A percentile compares a stretch with the other conserved stretches of the same genome.
Conservation (phyloP, 2,888 invertebrate species). For the Tetragonisca angustula region DNA sequence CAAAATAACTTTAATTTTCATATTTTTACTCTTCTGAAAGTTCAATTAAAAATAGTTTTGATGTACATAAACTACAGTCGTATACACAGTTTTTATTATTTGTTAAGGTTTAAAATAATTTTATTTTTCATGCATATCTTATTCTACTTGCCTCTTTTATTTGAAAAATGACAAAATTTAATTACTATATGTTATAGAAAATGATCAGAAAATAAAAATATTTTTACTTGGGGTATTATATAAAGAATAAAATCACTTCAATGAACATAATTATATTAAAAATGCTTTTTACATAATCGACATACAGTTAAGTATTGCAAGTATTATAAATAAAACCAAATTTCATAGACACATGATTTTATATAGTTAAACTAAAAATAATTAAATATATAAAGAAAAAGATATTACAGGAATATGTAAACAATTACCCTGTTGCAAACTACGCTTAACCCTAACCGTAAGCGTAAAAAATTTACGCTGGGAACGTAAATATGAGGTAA, state of each 20-base stretch:
- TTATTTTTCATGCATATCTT: slow-evolving; percentile 17
- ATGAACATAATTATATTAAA: slow-evolving; percentile 40
- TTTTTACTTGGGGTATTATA: slow-evolving; percentile 4
- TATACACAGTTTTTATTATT: slow-evolving; percentile 10
- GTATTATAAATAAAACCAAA: slow-evolving; percentile 17
- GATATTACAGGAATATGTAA: slow-evolving; percentile 31
- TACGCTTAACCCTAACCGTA: slow-evolving; percentile 42
- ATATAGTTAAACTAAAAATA: slow-evolving; percentile 12
- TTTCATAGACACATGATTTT: slow-evolving; percentile 7
- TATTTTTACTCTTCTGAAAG: slow-evolving; percentile 13
- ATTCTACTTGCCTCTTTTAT: slow-evolving; percentile 1
- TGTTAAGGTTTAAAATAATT: slow-evolving; percentile 12
- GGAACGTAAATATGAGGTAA: slow-evolving; percentile 62
- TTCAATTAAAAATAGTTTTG: slow-evolving; percentile 39
- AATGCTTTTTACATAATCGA: slow-evolving; percentile 31
- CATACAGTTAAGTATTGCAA: slow-evolving; percentile 1
- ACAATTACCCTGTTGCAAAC: slow-evolving; percentile 62
- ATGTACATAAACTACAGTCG: slow-evolving; percentile 12
- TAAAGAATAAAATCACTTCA: not conserved
- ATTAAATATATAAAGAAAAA: slow-evolving; percentile 12
- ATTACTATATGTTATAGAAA: not conserved
- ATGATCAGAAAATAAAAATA: slow-evolving; percentile 7
- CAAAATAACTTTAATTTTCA: slow-evolving; percentile 36
- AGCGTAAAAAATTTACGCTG: slow-evolving; percentile 45
- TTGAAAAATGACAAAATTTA: not conserved